Base-by-base conservation (phyloP, 2,888 invertebrate genomes). In the Drosophila rubida region DNA sequence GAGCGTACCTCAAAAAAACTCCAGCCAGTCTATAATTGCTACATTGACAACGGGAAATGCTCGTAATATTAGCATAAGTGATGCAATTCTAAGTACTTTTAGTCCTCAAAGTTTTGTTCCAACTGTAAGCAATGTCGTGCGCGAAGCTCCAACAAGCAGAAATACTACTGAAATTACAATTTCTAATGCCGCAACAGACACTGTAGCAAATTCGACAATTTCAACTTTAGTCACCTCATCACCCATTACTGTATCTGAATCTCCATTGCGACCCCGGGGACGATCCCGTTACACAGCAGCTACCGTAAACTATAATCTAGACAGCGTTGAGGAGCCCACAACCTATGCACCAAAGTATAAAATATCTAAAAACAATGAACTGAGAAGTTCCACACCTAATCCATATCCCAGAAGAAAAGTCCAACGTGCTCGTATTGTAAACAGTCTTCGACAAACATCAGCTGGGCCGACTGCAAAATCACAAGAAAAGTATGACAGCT, bases 301-400 rank as follows among this genome's bases (percentile, higher is more conserved):
- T 11, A 89, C 89, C 2, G 68, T 75, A 0, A 78, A 74, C 39
- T 90, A 88, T 49, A 69, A 80, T 11, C 51, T 89, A n/a, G 90
- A 90, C 0, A 69, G 32, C 9, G n/a, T 51, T 8, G 90, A 90
- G 41, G 91, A 91, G 57, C 89, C 91, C 16, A 91, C 92, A 1
- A 92, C 92, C 0, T 92, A 91, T 75, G 85, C 91, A 0, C 92
- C 92, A 0, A 91, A 89, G 51, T 69, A 86, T 0, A 89, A 90
- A 16, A 75, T 86, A 32, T 64, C 76, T 1, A 78, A 75, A n/a
- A 69, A 54, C 22, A 45, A 45, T 30, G 76, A 71, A 2, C 61
- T 61, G 9, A 81, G 75, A 27, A 73, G 69, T 6, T 68, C 78
- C 4, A 65, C 74, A 1, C 16, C 71, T 0, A 41, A 63, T 2